A percentile compares a stretch with the other conserved stretches of the same genome.
phyloP scores from a whole-genome alignment of 2,797 vertebrate genomes.

The Malacoraja senta region DNA sequence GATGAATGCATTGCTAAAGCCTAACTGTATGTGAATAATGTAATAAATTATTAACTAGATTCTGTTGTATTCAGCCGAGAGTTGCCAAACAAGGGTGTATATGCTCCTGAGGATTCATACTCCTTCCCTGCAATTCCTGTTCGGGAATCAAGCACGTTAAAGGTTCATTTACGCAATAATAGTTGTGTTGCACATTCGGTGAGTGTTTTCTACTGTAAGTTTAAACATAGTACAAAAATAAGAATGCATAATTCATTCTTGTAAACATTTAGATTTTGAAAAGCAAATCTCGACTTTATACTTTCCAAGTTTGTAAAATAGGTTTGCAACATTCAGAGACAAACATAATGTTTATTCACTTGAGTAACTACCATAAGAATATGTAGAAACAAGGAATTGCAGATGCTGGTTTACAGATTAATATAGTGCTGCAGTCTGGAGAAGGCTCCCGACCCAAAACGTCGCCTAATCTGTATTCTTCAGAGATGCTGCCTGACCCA shows the following conservation, averaged over 20 bases:
- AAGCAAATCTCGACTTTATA: not conserved
- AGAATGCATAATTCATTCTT: conserved; percentile 43
- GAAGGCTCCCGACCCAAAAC: too few relatives aligned
- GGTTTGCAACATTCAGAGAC: not conserved
- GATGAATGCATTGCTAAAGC: not conserved
- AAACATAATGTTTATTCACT: not conserved
- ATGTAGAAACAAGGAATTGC: not conserved
- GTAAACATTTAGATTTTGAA: conserved; percentile 27
- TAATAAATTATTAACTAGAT: not conserved
- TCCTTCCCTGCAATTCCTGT: conserved; percentile 68
- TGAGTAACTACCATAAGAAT: not conserved
- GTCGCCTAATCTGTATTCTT: too few relatives aligned
- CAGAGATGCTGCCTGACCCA: too few relatives aligned
- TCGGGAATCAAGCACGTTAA: conserved; percentile 71
- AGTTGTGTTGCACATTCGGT: conserved; percentile 68
- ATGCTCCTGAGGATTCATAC: conserved; percentile 74
- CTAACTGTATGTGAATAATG: not conserved
- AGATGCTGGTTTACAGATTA: too few relatives aligned
- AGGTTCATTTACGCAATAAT: conserved; percentile 86
- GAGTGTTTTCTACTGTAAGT: conserved; percentile 50
- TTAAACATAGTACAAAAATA: conserved; percentile 41
- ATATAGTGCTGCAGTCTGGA: too few relatives aligned
- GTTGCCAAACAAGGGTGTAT: conserved; percentile 63
- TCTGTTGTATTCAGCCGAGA: conserved; percentile 53
- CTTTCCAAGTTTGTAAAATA: not conserved